A percentile compares a stretch with the other conserved stretches of the same genome.
Evolutionary conservation across 2,888 invertebrate species (phyloP).

Genomic region (Eledona agricola): DNA sequence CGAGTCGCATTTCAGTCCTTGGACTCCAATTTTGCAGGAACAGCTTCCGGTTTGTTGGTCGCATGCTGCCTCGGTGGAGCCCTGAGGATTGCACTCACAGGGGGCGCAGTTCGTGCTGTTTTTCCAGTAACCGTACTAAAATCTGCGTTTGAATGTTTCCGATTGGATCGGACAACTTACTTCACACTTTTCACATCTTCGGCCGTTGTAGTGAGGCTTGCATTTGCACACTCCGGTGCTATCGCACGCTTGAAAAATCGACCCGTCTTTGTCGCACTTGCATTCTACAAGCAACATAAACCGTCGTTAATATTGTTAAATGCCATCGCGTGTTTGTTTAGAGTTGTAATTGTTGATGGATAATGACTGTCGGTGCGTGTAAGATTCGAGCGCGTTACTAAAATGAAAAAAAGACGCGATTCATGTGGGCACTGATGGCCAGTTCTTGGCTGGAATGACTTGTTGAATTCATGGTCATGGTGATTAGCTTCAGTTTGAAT

Average conservation of each 20-base stretch:
- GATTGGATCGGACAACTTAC: too few species aligned
- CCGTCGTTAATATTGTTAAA: slow-evolving; percentile 2
- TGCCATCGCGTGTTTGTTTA: too few species aligned
- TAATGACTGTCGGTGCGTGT: slow-evolving; percentile 1
- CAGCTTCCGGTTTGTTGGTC: slow-evolving; percentile 81
- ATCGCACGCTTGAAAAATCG: slow-evolving; percentile 76
- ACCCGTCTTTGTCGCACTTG: slow-evolving; percentile 79
- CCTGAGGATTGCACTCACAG: slow-evolving; percentile 83
- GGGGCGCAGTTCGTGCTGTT: slow-evolving; percentile 78
- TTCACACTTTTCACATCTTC: slow-evolving; percentile 79
- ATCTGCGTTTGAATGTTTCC: too few species aligned
- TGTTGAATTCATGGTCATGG: too few species aligned
- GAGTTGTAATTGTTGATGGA: not conserved
- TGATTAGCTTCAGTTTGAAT: too few species aligned
- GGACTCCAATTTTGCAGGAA: slow-evolving; percentile 78
- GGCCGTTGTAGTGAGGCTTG: slow-evolving; percentile 74
- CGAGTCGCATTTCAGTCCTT: slow-evolving; percentile 75
- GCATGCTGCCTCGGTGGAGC: slow-evolving; percentile 72
- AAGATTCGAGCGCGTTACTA: too few species aligned
- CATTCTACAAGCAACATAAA: slow-evolving; percentile 77
- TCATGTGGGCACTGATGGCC: too few species aligned
- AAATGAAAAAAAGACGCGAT: too few species aligned
- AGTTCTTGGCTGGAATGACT: too few species aligned
- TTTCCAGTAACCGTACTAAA: slow-evolving; percentile 80
- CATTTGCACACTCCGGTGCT: slow-evolving; percentile 83